Evolutionary conservation across 2,113 vertebrate genomes (phyloP), one percentile per base, ranked within the genome.

Genomic region (Pyxicephalus adspersus): DNA sequence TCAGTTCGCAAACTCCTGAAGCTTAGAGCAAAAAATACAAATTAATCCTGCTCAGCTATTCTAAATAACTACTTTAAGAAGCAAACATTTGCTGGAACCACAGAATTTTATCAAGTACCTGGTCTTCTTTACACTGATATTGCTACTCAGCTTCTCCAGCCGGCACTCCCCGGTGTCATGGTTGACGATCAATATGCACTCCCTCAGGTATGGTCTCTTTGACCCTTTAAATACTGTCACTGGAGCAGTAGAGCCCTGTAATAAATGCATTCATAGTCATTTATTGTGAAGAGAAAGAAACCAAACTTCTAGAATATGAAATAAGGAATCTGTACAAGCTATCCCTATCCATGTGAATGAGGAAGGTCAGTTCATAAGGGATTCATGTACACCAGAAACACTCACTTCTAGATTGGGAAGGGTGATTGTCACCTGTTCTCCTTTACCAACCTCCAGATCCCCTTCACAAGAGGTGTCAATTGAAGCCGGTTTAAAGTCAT

Each of bases 401-500:
- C 92, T 87, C 83, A 98, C 98, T 95, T 99, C 96, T 86, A 98
- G 93, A 85, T 99, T 99, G 73, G 97, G 98, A 83, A 99, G 87
- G 0, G 97, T 98, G 87, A 99, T 97, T 20, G 96, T 98, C 88
- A 99, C 97, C 90, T 99, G 95, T 88, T 99, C 97, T 86, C 97
- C 97, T 92, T 98, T 97, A 79, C 98, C 97, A 29, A 99, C 96
- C 88, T 98, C 95, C 70, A 99, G 95, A 23, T 98, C 93, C 52
- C 98, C 98, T 92, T 98, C 96, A 90, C 95, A 97, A 22, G 95
- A 87, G 19, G 95, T 97, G 82, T 99, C 97, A 86, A 99, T 98
- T 65, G 98, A 99, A 17, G 98, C 98, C 85, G 97, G 98, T 85
- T 99, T 99, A 86, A 99, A 99, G 87, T 99, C 98, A 97, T 99